Conservation (phyloP, 2,113 vertebrate species). For the Lepisosteus oculatus region DNA sequence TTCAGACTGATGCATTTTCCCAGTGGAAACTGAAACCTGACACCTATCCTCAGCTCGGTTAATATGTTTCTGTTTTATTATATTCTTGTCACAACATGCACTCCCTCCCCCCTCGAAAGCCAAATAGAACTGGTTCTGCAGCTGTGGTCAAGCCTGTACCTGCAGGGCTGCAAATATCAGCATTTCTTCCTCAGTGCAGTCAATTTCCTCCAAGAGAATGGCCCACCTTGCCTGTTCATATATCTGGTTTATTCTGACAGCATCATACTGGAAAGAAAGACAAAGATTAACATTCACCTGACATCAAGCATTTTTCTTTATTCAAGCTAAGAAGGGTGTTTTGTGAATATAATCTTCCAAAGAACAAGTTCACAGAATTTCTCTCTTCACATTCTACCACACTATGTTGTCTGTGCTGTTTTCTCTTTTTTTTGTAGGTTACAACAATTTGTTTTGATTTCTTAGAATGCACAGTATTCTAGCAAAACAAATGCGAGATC, state of each 20-base stretch:
- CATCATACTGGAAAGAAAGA: constrained; percentile 77
- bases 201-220: constrained; percentile 90
- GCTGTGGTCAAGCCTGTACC: constrained; percentile 55
- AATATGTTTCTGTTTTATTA: not conserved
- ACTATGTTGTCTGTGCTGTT: too few species aligned
- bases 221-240: constrained; percentile 95
- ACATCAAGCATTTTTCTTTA: too few species aligned
- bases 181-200: constrained; percentile 97
- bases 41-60: constrained; percentile 8
- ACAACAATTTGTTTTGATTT: too few species aligned
- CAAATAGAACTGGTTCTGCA: constrained; percentile 31
- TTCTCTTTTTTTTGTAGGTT: too few species aligned
- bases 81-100: constrained; percentile 47
- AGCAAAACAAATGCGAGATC: too few species aligned
- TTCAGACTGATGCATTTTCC: not conserved
- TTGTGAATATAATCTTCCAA: too few species aligned
- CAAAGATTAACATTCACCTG: not conserved
- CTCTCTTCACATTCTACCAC: too few species aligned
- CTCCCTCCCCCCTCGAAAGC: constrained; percentile 12
- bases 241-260: constrained; percentile 89
- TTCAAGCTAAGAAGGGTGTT: too few species aligned
- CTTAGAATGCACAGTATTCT: too few species aligned
- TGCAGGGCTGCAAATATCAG: constrained; percentile 94
- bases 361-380: too few species aligned
- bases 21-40: constrained; percentile 2